Percentiles rank a stretch among this genome's conserved stretches.
Evolutionary conservation across 2,888 invertebrate species (phyloP).

Genomic region (Pyralis farinalis): DNA sequence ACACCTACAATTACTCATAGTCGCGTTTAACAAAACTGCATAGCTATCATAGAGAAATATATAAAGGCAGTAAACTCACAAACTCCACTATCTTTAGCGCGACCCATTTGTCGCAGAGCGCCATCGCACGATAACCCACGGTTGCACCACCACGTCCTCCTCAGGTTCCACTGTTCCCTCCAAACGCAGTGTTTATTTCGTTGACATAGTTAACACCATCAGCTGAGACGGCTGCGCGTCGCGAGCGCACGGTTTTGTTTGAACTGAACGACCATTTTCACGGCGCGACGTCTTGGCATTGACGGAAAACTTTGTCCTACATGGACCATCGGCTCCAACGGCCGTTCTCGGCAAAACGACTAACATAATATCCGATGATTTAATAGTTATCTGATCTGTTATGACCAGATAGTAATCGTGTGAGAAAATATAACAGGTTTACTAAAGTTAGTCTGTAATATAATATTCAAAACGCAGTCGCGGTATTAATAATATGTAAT

Average conservation of each 20-base stretch:
- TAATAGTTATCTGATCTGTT: background rate
- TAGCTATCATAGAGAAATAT: background rate
- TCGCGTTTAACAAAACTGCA: no score
- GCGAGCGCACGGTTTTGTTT: conserved; percentile 54
- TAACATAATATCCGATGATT: background rate
- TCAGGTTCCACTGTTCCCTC: conserved; percentile 23
- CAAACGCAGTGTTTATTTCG: conserved; percentile 23
- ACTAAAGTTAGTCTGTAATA: background rate
- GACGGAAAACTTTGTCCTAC: conserved; percentile 37
- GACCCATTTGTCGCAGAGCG: conserved; percentile 79
- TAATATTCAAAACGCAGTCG: background rate
- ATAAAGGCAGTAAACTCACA: conserved; percentile 52
- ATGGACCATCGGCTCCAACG: conserved; percentile 1
- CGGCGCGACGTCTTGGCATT: conserved; percentile 52
- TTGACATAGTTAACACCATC: conserved; percentile 32
- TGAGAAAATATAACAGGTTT: background rate
- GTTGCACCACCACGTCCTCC: conserved; percentile 23
- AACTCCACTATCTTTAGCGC: conserved; percentile 77
- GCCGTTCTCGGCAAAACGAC: background rate
- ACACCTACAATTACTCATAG: no score
- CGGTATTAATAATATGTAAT: background rate
- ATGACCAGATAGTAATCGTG: background rate
- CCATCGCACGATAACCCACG: conserved; percentile 44
- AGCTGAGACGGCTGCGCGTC: conserved; percentile 50
- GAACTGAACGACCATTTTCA: conserved; percentile 42